These are phyloP conservation scores for Latrodectus geometricus DNA, from an alignment of 1,140 invertebrate species.

Conservation along the genomic window DNA sequence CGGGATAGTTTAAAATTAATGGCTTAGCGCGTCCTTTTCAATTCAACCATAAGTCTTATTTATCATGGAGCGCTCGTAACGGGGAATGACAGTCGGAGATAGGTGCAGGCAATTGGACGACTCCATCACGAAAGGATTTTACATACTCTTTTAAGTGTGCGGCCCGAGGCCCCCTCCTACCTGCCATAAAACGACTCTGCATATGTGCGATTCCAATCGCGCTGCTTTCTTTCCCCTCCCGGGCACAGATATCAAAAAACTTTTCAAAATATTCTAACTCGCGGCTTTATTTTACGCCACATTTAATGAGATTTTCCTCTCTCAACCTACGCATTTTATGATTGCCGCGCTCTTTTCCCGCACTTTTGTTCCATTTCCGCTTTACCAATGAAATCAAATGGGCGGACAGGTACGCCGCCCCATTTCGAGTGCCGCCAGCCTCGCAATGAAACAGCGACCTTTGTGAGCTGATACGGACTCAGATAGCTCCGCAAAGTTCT, in stretches of 20 bases:
- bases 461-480: too few species aligned
- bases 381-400: slow-evolving; percentile 5
- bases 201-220: not conserved
- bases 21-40: slow-evolving; percentile 62
- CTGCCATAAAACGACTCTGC: slow-evolving; percentile 9
- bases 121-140: slow-evolving; percentile 40
- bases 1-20: slow-evolving; percentile 63
- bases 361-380: slow-evolving; percentile 33
- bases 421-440: too few species aligned
- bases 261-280: slow-evolving; percentile 43
- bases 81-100: slow-evolving; percentile 57
- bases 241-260: slow-evolving; percentile 40
- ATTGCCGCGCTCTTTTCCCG: slow-evolving; percentile 1
- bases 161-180: not conserved
- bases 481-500: too few species aligned
- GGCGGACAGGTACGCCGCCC: not conserved
- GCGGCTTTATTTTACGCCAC: slow-evolving; percentile 50
- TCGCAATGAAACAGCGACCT: too few species aligned
- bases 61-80: slow-evolving; percentile 59
- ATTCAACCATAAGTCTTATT: slow-evolving; percentile 63
- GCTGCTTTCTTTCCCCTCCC: slow-evolving; percentile 13
- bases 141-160: slow-evolving; percentile 53
- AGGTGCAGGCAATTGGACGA: slow-evolving; percentile 47
- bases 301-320: slow-evolving; percentile 47
- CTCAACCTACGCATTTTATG: slow-evolving; percentile 8